Evolutionary conservation across 2,888 invertebrate species (phyloP).

Genomic region (Caenorhabditis sinica): DNA sequence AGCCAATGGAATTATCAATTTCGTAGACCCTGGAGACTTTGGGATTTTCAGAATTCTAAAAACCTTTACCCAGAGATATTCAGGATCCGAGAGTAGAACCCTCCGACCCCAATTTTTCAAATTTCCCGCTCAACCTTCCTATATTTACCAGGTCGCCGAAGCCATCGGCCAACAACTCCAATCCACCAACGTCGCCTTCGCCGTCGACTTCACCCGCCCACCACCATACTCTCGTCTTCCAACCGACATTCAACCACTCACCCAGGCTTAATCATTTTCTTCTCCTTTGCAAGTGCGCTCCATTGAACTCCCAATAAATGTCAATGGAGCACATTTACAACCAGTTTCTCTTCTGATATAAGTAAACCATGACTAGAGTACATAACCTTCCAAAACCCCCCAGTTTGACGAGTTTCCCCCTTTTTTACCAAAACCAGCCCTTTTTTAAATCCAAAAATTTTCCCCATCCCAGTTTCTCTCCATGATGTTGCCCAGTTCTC

Average conservation of each 20-base stretch:
- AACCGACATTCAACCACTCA: conserved; percentile 59
- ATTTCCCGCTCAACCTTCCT: neutral
- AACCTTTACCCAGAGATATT: too few relatives aligned
- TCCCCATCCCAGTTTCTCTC: neutral
- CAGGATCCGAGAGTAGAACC: neutral
- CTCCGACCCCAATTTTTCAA: neutral
- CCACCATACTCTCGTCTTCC: conserved; percentile 75
- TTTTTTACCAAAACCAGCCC: neutral
- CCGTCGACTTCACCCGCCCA: conserved; percentile 82
- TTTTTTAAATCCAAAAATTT: neutral
- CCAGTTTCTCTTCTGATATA: conserved; percentile 3
- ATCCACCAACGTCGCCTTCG: conserved; percentile 80
- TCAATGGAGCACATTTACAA: neutral
- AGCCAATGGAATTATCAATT: too few relatives aligned
- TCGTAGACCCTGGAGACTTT: neutral
- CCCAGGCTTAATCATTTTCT: conserved; percentile 46
- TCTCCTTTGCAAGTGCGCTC: neutral
- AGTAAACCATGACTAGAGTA: conserved; percentile 46
- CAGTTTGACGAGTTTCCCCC: conserved; percentile 46
- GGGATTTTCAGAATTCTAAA: too few relatives aligned
- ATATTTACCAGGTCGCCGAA: conserved; percentile 75
- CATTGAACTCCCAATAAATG: neutral
- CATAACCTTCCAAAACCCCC: conserved; percentile 3
- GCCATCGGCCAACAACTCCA: conserved; percentile 82
- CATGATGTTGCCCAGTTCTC: conserved; percentile 50